These are phyloP conservation scores for Diachasma alloeum DNA, from an alignment of 1,140 invertebrate genomes.

Conservation along the genomic window DNA sequence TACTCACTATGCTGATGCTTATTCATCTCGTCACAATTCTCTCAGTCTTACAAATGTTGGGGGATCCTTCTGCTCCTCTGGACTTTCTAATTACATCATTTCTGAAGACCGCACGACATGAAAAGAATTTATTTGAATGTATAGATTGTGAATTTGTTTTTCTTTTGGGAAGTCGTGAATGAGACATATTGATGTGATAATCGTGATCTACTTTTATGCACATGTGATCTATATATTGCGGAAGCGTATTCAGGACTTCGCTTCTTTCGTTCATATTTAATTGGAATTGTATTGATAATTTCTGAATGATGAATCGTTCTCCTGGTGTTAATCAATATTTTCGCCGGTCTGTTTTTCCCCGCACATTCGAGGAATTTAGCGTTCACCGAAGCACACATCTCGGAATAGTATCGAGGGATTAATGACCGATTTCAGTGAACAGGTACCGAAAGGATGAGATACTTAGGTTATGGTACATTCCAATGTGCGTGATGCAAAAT, in stretches of 20 bases:
- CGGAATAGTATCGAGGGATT: too few relatives aligned
- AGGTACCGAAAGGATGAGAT: too few relatives aligned
- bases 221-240: too few relatives aligned
- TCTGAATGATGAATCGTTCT: too few relatives aligned
- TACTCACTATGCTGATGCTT: slow-evolving; percentile 9
- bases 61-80: background rate
- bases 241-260: too few relatives aligned
- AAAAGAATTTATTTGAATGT: background rate
- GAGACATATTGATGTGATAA: background rate
- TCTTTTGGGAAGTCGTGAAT: background rate
- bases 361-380: too few relatives aligned
- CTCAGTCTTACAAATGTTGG: background rate
- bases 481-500: background rate
- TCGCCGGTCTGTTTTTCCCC: too few relatives aligned
- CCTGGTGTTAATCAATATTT: too few relatives aligned
- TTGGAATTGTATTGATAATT: too few relatives aligned
- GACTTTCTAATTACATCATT: background rate
- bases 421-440: too few relatives aligned
- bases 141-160: background rate
- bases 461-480: background rate
- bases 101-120: background rate
- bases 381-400: too few relatives aligned
- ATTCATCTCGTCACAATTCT: background rate
- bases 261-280: too few relatives aligned
- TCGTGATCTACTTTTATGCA: background rate